Percentiles rank a stretch among this genome's conserved stretches.
Evolutionary conservation across 2,888 invertebrate genomes (phyloP).

Genomic region (Buathra laborator): DNA sequence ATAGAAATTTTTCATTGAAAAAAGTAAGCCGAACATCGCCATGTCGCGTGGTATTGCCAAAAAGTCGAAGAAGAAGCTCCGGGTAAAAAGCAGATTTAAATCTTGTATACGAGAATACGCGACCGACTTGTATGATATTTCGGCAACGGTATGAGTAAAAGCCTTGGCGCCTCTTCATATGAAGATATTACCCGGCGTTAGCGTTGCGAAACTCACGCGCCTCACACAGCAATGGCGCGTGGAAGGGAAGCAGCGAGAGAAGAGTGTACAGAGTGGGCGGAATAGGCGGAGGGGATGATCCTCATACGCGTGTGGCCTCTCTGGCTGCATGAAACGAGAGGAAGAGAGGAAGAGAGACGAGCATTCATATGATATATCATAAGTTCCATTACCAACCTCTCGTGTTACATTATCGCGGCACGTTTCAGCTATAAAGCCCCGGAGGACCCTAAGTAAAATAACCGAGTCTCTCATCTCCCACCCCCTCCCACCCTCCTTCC

Average conservation of each 20-base stretch:
- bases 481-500: neutral
- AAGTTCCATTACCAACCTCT: conserved; percentile 77
- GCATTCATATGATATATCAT: conserved; percentile 77
- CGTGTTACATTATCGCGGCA: conserved; percentile 78
- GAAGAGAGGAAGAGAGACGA: conserved; percentile 43
- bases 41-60: neutral
- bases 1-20: conserved; percentile 35
- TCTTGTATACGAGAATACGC: conserved; percentile 47
- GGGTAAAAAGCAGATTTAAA: conserved; percentile 52
- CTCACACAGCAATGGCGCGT: conserved; percentile 7
- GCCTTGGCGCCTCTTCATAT: conserved; percentile 50
- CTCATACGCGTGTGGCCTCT: conserved; percentile 59
- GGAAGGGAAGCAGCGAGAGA: conserved; percentile 23
- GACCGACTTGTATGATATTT: conserved; percentile 49
- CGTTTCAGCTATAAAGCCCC: conserved; percentile 76
- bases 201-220: conserved; percentile 38
- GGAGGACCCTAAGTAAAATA: conserved; percentile 73
- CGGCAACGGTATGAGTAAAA: conserved; percentile 55
- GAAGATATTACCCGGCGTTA: conserved; percentile 58
- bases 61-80: conserved; percentile 38
- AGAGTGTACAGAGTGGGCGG: conserved; percentile 15
- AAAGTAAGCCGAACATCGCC: neutral
- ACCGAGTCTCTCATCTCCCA: conserved; percentile 53
- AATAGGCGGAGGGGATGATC: conserved; percentile 51
- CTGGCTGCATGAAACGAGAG: conserved; percentile 12